These are phyloP conservation scores for Alosa sapidissima DNA, from an alignment of 2,797 vertebrate genomes.

Conservation along the genomic window DNA sequence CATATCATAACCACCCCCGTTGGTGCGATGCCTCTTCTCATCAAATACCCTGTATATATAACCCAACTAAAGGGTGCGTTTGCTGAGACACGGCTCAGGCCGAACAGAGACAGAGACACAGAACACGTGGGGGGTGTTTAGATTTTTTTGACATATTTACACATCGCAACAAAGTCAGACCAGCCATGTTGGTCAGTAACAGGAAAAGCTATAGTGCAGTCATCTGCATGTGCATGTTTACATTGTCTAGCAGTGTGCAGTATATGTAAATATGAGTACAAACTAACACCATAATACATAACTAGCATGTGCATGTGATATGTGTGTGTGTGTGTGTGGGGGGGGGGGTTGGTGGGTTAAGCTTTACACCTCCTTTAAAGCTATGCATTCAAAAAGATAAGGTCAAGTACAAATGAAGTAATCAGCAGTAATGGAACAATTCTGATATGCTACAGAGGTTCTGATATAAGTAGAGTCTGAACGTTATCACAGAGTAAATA, in stretches of 20 bases:
- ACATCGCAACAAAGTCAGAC: not conserved
- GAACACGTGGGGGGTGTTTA: not conserved
- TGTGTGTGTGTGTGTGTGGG: not conserved
- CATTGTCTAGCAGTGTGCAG: not conserved
- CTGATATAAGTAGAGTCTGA: not conserved
- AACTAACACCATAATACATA: conserved; percentile 2
- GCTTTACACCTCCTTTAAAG: conserved; percentile 8
- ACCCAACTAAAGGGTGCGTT: not conserved
- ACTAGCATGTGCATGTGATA: not conserved
- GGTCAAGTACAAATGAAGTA: not conserved
- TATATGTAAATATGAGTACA: conserved; percentile 17
- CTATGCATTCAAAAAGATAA: not conserved
- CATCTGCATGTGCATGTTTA: not conserved
- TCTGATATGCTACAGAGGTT: not conserved
- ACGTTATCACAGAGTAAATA: not conserved
- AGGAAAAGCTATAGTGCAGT: not conserved
- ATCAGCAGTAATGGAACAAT: not conserved
- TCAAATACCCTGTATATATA: not conserved
- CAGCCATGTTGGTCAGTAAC: not conserved
- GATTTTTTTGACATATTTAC: not conserved
- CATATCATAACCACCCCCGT: not conserved
- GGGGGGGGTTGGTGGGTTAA: conserved; percentile 58
- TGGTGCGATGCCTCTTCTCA: not conserved
- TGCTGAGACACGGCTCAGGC: not conserved
- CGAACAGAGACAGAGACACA: not conserved